Conservation (phyloP, 23 tunicate genomes). For the Ascidia mentula region DNA sequence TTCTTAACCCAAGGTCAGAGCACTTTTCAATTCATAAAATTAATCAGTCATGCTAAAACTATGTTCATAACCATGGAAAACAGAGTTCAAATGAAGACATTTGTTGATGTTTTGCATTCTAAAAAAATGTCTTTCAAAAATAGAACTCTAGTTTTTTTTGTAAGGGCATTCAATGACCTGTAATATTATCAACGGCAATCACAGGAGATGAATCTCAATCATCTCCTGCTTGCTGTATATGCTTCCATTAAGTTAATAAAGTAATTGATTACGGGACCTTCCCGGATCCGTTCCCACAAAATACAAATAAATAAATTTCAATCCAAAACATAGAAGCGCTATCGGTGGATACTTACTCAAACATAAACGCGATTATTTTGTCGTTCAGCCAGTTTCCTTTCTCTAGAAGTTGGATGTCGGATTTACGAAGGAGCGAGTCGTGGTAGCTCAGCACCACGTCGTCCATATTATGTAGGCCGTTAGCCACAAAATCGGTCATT, state of each 20-base stretch:
- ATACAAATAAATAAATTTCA: no score
- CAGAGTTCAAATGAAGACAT: no score
- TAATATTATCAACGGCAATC: no score
- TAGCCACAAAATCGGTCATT: background rate
- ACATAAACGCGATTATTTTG: slow-evolving; percentile 67
- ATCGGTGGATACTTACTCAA: slow-evolving; percentile 68
- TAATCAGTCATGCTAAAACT: background rate
- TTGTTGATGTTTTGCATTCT: background rate
- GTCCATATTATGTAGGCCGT: slow-evolving; percentile 25
- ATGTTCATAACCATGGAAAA: no score
- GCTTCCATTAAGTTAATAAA: no score
- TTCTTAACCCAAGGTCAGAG: background rate
- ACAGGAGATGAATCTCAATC: no score
- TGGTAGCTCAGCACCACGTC: slow-evolving; percentile 40
- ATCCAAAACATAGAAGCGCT: no score
- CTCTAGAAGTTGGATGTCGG: slow-evolving; percentile 42
- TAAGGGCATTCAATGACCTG: no score
- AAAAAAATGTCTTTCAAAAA: background rate
- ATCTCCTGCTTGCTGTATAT: no score
- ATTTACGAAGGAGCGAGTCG: slow-evolving; percentile 44
- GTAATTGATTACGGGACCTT: no score
- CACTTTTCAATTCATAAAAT: background rate
- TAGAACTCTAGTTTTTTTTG: no score
- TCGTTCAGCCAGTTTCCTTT: slow-evolving; percentile 70
- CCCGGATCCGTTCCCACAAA: no score